A percentile compares a stretch with the other conserved stretches of the same genome.
Evolutionary conservation across 2,888 invertebrate species (phyloP).

Genomic region (Stenurella melanura): DNA sequence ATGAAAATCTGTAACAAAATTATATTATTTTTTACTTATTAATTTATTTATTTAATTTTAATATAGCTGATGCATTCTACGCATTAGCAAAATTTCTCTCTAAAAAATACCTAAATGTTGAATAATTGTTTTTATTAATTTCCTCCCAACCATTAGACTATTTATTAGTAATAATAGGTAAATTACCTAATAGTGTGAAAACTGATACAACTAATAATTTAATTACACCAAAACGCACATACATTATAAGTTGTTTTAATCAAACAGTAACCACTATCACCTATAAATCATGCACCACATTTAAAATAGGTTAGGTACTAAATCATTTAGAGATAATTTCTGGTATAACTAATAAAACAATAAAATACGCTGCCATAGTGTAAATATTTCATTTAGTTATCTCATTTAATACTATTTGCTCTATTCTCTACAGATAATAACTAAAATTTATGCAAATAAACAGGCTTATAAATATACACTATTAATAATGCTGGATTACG

Average conservation of each 20-base stretch:
- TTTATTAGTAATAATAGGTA: neutral
- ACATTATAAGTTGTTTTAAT: neutral
- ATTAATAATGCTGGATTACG: neutral
- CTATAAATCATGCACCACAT: neutral
- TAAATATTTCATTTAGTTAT: constrained; percentile 30
- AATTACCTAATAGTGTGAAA: constrained; percentile 6
- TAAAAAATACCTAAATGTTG: too few relatives aligned
- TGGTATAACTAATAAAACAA: constrained; percentile 18
- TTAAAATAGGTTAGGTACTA: constrained; percentile 8
- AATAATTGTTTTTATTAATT: too few relatives aligned
- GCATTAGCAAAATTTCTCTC: too few relatives aligned
- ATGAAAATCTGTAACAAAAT: too few relatives aligned
- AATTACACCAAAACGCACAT: neutral
- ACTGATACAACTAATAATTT: neutral
- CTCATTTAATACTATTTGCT: constrained; percentile 20
- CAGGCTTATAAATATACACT: neutral
- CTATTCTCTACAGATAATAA: constrained; percentile 16
- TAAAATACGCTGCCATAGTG: constrained; percentile 13
- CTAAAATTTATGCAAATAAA: constrained; percentile 7
- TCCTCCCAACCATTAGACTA: too few relatives aligned
- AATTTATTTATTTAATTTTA: too few relatives aligned
- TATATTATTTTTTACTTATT: too few relatives aligned
- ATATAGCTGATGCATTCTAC: too few relatives aligned
- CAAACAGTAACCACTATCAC: neutral
- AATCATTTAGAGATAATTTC: constrained; percentile 8